phyloP scores from a whole-genome alignment of 2,888 invertebrate genomes.

The Flexamia atlantica region DNA sequence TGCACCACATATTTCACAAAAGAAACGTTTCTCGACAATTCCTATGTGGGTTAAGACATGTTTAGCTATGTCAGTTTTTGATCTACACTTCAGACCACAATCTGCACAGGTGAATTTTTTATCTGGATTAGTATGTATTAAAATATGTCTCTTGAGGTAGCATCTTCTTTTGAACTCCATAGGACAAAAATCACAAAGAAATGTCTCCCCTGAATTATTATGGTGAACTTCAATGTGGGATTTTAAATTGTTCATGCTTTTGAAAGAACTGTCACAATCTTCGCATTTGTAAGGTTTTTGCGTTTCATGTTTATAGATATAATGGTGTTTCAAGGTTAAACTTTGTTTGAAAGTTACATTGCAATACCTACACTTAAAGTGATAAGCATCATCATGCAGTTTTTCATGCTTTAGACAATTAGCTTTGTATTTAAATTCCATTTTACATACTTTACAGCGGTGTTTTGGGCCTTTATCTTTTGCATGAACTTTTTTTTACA shows the following conservation, averaged over 20 bases:
- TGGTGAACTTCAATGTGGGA: conserved; percentile 30
- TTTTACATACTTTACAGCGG: conserved; percentile 4
- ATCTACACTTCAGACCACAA: conserved; percentile 17
- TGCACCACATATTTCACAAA: conserved; percentile 6
- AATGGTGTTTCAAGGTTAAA: conserved; percentile 1
- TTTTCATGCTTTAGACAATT: conserved; percentile 12
- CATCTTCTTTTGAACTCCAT: conserved; percentile 10
- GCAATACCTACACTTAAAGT: conserved; percentile 3
- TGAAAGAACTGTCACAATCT: conserved; percentile 23
- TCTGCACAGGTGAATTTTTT: conserved; percentile 11
- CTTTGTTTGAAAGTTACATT: background rate
- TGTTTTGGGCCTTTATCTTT: background rate
- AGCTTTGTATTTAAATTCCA: conserved; percentile 11
- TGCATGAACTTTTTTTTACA: background rate
- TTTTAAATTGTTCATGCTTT: background rate
- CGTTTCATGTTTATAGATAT: background rate
- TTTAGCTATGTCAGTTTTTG: conserved; percentile 11
- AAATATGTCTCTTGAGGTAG: conserved; percentile 26
- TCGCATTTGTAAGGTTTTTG: conserved; percentile 17
- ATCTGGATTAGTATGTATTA: conserved; percentile 14
- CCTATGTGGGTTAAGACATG: conserved; percentile 13
- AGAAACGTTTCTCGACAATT: background rate
- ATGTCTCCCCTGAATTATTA: background rate
- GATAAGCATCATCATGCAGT: background rate
- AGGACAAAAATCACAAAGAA: conserved; percentile 25